A percentile compares a stretch with the other conserved stretches of the same genome.
Evolutionary conservation across 1,140 invertebrate species (phyloP).

Genomic region (Cydia splendana): DNA sequence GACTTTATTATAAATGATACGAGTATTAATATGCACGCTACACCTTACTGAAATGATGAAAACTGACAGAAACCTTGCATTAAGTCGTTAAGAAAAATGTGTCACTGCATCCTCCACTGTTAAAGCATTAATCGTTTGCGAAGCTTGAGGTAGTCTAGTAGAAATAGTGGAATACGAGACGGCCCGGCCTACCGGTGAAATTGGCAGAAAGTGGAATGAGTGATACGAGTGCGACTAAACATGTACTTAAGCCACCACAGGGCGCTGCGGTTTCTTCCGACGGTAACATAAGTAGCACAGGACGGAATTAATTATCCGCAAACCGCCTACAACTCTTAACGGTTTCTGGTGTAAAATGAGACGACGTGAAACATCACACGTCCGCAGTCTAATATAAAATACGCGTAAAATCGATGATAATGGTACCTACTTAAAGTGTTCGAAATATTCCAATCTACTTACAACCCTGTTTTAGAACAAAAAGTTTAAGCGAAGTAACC

Average conservation of each 20-base stretch:
- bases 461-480: conserved; percentile 7
- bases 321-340: conserved; percentile 60
- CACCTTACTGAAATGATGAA: not conserved
- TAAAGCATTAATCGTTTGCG: conserved; percentile 40
- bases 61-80: conserved; percentile 12
- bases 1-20: conserved; percentile 13
- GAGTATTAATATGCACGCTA: conserved; percentile 15
- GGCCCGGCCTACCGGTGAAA: conserved; percentile 44
- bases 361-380: conserved; percentile 39
- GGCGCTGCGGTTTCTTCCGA: conserved; percentile 60
- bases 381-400: not conserved
- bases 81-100: not conserved
- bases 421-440: conserved; percentile 6
- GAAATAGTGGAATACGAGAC: conserved; percentile 7
- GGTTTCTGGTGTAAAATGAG: conserved; percentile 73
- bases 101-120: conserved; percentile 26
- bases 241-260: conserved; percentile 52
- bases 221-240: conserved; percentile 46
- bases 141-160: conserved; percentile 34
- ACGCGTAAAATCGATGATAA: not conserved
- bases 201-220: conserved; percentile 58
- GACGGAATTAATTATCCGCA: conserved; percentile 71
- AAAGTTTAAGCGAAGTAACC: not conserved
- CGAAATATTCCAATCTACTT: conserved; percentile 1
- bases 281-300: conserved; percentile 68